Conservation (phyloP, 2,113 vertebrate genomes). For the Centropus unirufus region DNA sequence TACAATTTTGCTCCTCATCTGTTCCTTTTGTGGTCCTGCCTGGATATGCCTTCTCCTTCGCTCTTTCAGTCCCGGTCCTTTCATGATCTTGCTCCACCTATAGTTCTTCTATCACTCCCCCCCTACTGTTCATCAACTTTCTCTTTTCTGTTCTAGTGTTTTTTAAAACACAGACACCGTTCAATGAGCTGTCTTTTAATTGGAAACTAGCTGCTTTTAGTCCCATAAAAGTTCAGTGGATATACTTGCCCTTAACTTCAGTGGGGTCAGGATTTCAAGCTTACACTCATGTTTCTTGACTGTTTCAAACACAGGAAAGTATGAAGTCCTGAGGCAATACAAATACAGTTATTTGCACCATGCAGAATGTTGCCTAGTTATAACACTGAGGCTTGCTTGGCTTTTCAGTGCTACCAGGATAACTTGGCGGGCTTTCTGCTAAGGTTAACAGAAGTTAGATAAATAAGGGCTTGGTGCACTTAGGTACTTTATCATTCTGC, state of each 20-base stretch:
- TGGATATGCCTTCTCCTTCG: background rate
- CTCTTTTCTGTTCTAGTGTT: background rate
- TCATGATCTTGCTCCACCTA: background rate
- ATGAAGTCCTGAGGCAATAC: background rate
- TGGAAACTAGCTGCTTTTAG: background rate
- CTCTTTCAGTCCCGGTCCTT: background rate
- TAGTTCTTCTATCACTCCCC: background rate
- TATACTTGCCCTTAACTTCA: background rate
- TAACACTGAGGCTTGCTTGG: slow-evolving; percentile 4
- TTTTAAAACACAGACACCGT: background rate
- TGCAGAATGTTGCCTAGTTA: background rate
- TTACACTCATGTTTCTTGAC: background rate
- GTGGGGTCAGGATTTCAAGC: background rate
- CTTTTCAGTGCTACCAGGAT: slow-evolving; percentile 14
- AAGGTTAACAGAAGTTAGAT: slow-evolving; percentile 58
- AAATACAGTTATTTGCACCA: background rate
- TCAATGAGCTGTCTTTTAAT: background rate
- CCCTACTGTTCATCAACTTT: background rate
- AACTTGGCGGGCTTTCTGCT: slow-evolving; percentile 46
- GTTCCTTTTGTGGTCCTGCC: background rate
- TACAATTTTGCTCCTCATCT: background rate
- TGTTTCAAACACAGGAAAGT: slow-evolving; percentile 26
- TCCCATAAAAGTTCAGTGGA: background rate
- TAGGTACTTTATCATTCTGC: slow-evolving; percentile 43
- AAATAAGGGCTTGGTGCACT: slow-evolving; percentile 43